Evolutionary conservation across 2,113 vertebrate species (phyloP).

Genomic region (Pseudopipra pipra): DNA sequence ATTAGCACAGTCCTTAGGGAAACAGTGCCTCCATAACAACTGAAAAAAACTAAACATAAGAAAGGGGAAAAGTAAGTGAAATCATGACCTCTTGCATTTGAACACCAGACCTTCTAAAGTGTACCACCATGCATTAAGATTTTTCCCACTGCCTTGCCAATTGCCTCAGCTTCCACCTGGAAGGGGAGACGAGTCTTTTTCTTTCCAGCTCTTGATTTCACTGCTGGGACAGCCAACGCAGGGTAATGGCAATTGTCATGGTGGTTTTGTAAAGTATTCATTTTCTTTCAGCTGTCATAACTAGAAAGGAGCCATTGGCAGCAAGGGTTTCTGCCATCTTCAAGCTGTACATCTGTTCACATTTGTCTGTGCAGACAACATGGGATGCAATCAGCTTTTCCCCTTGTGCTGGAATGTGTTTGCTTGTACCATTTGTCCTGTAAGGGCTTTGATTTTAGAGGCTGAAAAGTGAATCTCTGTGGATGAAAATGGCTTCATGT

Average conservation of each 20-base stretch:
- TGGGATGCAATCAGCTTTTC: background rate
- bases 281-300: conserved; percentile 58
- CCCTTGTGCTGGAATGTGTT: background rate
- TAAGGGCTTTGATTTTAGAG: background rate
- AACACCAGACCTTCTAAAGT: background rate
- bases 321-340: conserved; percentile 7
- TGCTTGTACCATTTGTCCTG: background rate
- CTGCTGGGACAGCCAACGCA: background rate
- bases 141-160: background rate
- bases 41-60: background rate
- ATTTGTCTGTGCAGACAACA: conserved; percentile 24
- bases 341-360: conserved; percentile 41
- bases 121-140: background rate
- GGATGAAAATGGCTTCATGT: background rate
- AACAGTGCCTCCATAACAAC: background rate
- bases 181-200: background rate
- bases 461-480: background rate
- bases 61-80: background rate
- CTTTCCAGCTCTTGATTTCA: background rate
- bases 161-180: background rate
- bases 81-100: background rate
- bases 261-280: conserved; percentile 27
- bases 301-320: conserved; percentile 11
- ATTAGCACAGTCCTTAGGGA: background rate
- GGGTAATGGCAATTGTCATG: conserved; percentile 35